Conservation (phyloP, 2,113 vertebrate genomes). For the Cygnus buccinator region DNA sequence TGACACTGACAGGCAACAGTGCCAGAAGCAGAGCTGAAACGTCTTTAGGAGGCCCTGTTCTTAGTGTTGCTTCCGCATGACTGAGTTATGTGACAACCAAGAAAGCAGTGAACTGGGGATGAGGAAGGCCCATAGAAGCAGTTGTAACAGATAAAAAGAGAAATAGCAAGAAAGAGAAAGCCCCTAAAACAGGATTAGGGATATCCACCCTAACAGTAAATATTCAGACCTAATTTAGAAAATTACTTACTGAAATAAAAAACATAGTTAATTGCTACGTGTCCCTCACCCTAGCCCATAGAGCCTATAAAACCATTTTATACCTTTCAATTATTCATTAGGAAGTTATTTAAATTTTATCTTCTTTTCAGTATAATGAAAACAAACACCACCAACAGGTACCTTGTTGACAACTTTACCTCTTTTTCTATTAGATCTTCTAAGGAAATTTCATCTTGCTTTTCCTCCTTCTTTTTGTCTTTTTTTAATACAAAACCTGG, state of each 20-base stretch:
- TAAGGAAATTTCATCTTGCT: constrained; percentile 92
- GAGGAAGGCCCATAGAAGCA: neutral
- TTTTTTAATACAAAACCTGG: constrained; percentile 96
- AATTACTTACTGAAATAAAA: neutral
- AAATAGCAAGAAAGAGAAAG: neutral
- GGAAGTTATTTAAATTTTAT: neutral
- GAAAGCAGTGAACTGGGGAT: neutral
- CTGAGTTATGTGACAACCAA: neutral
- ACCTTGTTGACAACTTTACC: constrained; percentile 74
- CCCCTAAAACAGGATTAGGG: neutral
- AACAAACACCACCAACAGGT: neutral
- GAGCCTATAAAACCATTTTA: neutral
- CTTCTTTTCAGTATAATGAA: neutral
- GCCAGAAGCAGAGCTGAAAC: neutral
- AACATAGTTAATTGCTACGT: neutral
- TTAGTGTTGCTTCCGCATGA: neutral
- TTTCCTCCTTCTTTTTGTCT: constrained; percentile 97
- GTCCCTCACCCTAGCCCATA: neutral
- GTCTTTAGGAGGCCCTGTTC: rapidly evolving
- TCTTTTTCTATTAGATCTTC: constrained; percentile 98
- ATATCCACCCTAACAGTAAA: neutral
- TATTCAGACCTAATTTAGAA: neutral
- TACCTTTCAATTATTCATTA: neutral
- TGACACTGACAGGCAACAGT: neutral
- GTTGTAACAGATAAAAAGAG: neutral